Evolutionary conservation across 92 coral and sea anemone species (phyloP).

Genomic region (Meandrina meandrites): DNA sequence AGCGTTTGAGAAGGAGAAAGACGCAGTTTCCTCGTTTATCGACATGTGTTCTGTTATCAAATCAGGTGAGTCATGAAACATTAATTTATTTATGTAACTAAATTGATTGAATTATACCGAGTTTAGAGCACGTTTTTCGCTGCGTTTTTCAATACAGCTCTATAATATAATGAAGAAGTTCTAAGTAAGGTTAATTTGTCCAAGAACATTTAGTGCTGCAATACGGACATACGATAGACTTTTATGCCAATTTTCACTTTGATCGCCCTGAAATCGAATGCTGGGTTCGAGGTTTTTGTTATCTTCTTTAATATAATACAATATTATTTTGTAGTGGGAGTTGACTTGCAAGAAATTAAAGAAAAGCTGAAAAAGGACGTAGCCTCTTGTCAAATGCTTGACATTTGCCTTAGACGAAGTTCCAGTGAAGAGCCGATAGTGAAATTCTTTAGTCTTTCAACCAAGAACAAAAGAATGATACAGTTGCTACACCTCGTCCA

Average conservation of each 20-base stretch:
- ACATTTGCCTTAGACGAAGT: slow-evolving; percentile 53
- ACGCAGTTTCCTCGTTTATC: slow-evolving; percentile 39
- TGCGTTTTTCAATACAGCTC: no score
- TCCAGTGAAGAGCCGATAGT: slow-evolving; percentile 18
- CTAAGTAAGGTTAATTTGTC: no score
- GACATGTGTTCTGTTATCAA: slow-evolving; percentile 34
- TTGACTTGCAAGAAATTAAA: slow-evolving; percentile 34
- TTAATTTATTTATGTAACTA: not conserved
- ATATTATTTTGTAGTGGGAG: slow-evolving; percentile 12
- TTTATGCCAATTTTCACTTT: no score
- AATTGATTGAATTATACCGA: no score
- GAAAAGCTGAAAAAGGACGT: slow-evolving; percentile 24
- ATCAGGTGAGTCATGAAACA: slow-evolving; percentile 34
- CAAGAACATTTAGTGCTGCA: no score
- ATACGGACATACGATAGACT: no score
- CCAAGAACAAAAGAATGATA: slow-evolving; percentile 27
- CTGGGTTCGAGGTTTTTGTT: not conserved
- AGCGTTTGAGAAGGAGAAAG: slow-evolving; percentile 57
- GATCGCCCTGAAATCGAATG: no score
- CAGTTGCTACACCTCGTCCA: slow-evolving; percentile 34
- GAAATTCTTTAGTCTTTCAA: slow-evolving; percentile 51
- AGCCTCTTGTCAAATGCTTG: slow-evolving; percentile 23
- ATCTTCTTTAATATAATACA: not conserved
- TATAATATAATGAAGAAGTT: no score
- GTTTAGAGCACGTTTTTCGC: no score